These are phyloP conservation scores for Agrochola lychnidis DNA, from an alignment of 2,888 invertebrate species.

Conservation along the genomic window DNA sequence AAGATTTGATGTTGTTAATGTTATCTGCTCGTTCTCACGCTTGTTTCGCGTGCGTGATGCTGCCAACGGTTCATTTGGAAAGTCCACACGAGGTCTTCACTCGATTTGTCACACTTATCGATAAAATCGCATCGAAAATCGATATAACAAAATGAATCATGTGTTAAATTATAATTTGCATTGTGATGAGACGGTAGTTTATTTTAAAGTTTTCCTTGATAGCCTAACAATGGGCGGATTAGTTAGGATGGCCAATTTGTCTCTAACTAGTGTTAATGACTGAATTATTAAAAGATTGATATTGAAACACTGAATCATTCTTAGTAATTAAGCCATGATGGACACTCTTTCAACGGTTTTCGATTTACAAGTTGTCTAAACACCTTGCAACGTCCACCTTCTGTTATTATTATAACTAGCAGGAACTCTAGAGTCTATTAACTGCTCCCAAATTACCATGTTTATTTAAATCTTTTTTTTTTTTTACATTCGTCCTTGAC, in stretches of 20 bases:
- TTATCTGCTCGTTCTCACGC: constrained; percentile 86
- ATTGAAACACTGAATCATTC: constrained; percentile 10
- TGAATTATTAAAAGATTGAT: constrained; percentile 14
- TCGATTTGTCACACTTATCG: constrained; percentile 82
- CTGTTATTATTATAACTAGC: background rate
- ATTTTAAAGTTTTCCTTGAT: constrained; percentile 48
- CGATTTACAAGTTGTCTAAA: background rate
- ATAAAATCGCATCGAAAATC: constrained; percentile 73
- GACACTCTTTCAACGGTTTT: background rate
- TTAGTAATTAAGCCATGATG: background rate
- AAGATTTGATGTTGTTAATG: constrained; percentile 82
- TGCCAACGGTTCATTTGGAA: constrained; percentile 77
- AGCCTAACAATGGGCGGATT: constrained; percentile 40
- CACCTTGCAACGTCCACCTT: background rate
- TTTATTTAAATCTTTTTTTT: too few species aligned
- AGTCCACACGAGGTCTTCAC: constrained; percentile 78
- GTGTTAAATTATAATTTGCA: constrained; percentile 70
- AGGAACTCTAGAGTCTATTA: too few species aligned
- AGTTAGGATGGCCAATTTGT: constrained; percentile 30
- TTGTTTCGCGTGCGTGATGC: constrained; percentile 81
- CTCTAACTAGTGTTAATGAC: constrained; percentile 3
- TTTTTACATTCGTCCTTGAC: too few species aligned
- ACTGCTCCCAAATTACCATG: too few species aligned
- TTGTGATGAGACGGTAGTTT: constrained; percentile 57
- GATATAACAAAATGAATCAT: constrained; percentile 70